These are phyloP conservation scores for Agrypnus murinus DNA, from an alignment of 2,888 invertebrate species.

Conservation along the genomic window DNA sequence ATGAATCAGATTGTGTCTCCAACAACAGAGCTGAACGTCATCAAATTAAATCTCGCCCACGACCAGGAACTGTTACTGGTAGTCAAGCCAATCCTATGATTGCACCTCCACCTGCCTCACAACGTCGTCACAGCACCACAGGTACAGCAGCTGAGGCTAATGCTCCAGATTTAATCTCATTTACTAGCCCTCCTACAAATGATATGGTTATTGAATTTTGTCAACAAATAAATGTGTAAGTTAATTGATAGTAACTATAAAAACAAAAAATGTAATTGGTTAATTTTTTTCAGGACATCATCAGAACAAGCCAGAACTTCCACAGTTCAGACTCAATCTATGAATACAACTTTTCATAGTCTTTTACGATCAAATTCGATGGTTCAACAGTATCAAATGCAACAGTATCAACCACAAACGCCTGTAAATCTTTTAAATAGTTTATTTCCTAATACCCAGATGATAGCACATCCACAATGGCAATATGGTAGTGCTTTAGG, in stretches of 20 bases:
- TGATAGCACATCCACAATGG: conserved; percentile 31
- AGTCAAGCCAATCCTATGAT: conserved; percentile 70
- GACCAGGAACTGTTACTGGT: conserved; percentile 74
- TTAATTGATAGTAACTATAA: too few species aligned
- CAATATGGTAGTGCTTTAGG: conserved; percentile 24
- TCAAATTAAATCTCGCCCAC: conserved; percentile 74
- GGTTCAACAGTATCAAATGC: conserved; percentile 21
- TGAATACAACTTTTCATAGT: conserved; percentile 21
- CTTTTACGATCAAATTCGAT: conserved; percentile 16
- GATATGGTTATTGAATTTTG: conserved; percentile 51
- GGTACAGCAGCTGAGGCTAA: conserved; percentile 66
- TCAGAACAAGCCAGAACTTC: conserved; percentile 1
- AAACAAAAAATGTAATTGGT: not conserved
- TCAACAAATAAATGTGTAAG: conserved; percentile 52
- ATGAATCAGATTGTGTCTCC: conserved; percentile 64
- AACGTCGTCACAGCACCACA: conserved; percentile 48
- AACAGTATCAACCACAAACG: conserved; percentile 28
- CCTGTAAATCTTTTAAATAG: conserved; percentile 39
- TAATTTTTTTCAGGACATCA: conserved; percentile 8
- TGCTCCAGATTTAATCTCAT: conserved; percentile 81
- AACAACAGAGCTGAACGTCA: conserved; percentile 66
- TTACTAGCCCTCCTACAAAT: conserved; percentile 75
- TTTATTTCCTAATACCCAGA: conserved; percentile 29
- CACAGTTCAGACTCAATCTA: conserved; percentile 14
- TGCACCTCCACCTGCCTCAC: conserved; percentile 69